Conservation (phyloP, 2,113 vertebrate species). For the Oryzias javanicus region DNA sequence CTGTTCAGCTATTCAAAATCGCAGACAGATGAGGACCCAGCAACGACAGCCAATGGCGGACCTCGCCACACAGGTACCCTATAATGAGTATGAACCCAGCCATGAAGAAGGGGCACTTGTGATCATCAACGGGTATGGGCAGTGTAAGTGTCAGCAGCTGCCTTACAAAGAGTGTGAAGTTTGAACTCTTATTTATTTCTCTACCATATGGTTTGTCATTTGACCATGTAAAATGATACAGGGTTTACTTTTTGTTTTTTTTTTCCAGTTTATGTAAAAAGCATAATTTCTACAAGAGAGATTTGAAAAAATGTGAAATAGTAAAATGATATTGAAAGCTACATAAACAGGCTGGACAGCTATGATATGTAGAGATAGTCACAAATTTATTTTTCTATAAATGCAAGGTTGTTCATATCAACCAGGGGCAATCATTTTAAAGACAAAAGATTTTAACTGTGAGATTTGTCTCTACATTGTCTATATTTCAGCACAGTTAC, state of each 20-base stretch:
- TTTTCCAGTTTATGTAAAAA: constrained; percentile 71
- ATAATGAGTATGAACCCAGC: constrained; percentile 96
- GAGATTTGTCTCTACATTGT: constrained; percentile 74
- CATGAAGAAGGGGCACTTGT: constrained; percentile 95
- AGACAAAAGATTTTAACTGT: constrained; percentile 68
- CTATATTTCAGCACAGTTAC: constrained; percentile 75
- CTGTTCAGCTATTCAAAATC: constrained; percentile 96
- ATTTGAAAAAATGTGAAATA: constrained; percentile 62
- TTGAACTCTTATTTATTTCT: constrained; percentile 85
- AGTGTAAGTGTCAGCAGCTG: constrained; percentile 99
- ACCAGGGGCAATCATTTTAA: constrained; percentile 78
- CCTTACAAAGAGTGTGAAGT: constrained; percentile 99
- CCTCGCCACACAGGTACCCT: constrained; percentile 96
- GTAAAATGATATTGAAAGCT: constrained; percentile 41
- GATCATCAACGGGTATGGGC: constrained; percentile 98
- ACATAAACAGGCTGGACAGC: constrained; percentile 55
- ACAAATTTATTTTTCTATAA: constrained; percentile 84
- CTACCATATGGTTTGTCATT: constrained; percentile 77
- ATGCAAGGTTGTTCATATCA: constrained; percentile 77
- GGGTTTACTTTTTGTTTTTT: constrained; percentile 77
- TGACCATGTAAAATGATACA: constrained; percentile 80
- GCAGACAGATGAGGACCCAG: constrained; percentile 98
- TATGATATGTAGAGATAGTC: constrained; percentile 70
- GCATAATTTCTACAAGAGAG: constrained; percentile 70
- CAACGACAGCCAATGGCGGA: constrained; percentile 95